A percentile compares a stretch with the other conserved stretches of the same genome.
These are phyloP conservation scores for Netelia inedita DNA, from an alignment of 2,888 invertebrate genomes.

Conservation along the genomic window DNA sequence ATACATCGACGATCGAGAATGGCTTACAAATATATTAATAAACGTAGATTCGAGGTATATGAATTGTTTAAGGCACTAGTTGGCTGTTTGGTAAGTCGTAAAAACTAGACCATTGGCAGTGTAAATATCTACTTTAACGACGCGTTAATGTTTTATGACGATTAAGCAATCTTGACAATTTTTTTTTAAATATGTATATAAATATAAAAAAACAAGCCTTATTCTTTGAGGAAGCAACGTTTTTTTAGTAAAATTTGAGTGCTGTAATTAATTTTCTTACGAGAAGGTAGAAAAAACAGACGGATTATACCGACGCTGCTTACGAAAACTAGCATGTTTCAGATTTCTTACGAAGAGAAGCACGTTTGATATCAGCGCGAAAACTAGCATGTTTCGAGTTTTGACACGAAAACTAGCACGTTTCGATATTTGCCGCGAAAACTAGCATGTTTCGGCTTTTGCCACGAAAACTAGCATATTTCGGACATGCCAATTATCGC, in stretches of 20 bases:
- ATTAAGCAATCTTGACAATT: not conserved
- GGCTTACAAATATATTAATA: constrained; percentile 38
- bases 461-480: too few species aligned
- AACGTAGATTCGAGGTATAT: constrained; percentile 58
- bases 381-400: too few species aligned
- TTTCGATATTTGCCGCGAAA: too few species aligned
- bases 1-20: constrained; percentile 39
- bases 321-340: too few species aligned
- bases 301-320: too few species aligned
- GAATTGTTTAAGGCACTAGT: constrained; percentile 73
- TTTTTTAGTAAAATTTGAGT: not conserved
- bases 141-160: not conserved
- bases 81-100: constrained; percentile 50
- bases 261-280: not conserved
- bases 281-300: not conserved
- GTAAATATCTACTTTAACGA: constrained; percentile 40
- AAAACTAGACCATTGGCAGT: constrained; percentile 73
- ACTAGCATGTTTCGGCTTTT: too few species aligned
- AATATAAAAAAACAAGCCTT: not conserved
- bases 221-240: too few species aligned
- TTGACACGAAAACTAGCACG: too few species aligned
- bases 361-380: too few species aligned
- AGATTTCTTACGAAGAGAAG: too few species aligned
- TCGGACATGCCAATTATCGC: too few species aligned
- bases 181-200: not conserved